A percentile compares a stretch with the other conserved stretches of the same genome.
Conservation (phyloP, 2,888 invertebrate genomes). For the Prostheceraeus crozeri region DNA sequence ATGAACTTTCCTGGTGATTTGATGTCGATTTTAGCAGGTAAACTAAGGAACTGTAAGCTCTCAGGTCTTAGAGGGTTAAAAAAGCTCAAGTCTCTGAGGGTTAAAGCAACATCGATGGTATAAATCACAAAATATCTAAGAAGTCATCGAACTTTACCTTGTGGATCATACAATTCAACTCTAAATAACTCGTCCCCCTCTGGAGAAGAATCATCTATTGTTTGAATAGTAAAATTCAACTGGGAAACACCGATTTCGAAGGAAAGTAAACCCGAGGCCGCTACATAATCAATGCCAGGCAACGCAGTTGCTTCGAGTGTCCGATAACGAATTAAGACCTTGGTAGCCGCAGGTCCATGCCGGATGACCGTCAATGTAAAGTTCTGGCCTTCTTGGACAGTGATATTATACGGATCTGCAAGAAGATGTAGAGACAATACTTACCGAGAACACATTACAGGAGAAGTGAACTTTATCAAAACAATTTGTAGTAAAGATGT, state of each 20-base stretch:
- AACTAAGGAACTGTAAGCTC: no score
- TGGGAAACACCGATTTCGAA: slow-evolving; percentile 47
- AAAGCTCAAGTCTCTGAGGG: no score
- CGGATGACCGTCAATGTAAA: slow-evolving; percentile 44
- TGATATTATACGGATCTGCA: slow-evolving; percentile 43
- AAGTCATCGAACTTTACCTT: no score
- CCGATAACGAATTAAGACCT: slow-evolving; percentile 45
- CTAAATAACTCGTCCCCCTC: slow-evolving; percentile 50
- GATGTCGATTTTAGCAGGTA: no score
- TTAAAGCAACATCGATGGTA: no score
- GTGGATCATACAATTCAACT: slow-evolving; percentile 49
- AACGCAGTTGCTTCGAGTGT: slow-evolving; percentile 50
- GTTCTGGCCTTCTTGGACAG: slow-evolving; percentile 45
- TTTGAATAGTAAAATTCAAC: slow-evolving; percentile 44
- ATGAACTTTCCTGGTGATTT: no score
- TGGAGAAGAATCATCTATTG: slow-evolving; percentile 47
- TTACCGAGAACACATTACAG: slow-evolving; percentile 24
- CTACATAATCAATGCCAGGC: slow-evolving; percentile 44
- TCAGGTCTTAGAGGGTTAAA: no score
- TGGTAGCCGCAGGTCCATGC: slow-evolving; percentile 43
- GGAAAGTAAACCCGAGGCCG: slow-evolving; percentile 43
- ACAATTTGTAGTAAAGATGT: no score
- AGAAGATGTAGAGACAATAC: neutral
- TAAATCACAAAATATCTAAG: no score
- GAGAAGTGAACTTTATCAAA: neutral